Base-by-base conservation (phyloP, 64 coral and sea anemone genomes). In the Anthopleura sola region DNA sequence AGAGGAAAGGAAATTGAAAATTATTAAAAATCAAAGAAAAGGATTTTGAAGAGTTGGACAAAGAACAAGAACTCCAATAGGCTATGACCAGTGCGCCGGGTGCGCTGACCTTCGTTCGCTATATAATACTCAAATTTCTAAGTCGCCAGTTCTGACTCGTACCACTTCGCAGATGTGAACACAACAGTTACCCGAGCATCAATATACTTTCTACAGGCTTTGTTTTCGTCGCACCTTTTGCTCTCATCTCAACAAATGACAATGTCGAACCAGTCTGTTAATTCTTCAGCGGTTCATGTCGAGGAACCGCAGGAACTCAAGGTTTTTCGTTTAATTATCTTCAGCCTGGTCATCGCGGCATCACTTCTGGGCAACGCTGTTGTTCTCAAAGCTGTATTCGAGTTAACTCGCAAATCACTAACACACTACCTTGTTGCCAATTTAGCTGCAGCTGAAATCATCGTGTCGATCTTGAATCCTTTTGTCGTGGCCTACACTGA, bases 341-440 rank as follows among this genome's bases (percentile, higher is more conserved):
- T 81, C 19, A 36, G 85, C 0, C 3, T 91, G 14, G 31, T 87
- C 1, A 36, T 91, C 18, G 19, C 87, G 6, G 60, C 78, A 6
- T 85, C 84, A 49, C 56, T 91, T 0, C 20, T 91, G 0, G 90
- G 90, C 6, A 91, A 91, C 66, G 83, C 55, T 5, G 78, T 87
- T 55, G 84, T 91, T 6, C 78, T 91, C n/a, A 85, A 86, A 38
- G 85, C 90, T 26, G 48, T 91, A 17, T 55, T 3, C 23, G 66
- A 80, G n/a, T 49, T 51, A 13, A 33, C 57, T 31, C 62, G 85
- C 32, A 91, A 91, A 54, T 76, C 90, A 64, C 19, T 91, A 0
- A 80, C 49, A 10, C 84, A 91, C 51, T 78, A 82, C 13, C 60
- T 91, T 37, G 90, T 91, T 24, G 75, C 75, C 18, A 91, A 91